These are phyloP conservation scores for Stenichneumon culpator DNA, from an alignment of 2,888 invertebrate species.

Conservation along the genomic window DNA sequence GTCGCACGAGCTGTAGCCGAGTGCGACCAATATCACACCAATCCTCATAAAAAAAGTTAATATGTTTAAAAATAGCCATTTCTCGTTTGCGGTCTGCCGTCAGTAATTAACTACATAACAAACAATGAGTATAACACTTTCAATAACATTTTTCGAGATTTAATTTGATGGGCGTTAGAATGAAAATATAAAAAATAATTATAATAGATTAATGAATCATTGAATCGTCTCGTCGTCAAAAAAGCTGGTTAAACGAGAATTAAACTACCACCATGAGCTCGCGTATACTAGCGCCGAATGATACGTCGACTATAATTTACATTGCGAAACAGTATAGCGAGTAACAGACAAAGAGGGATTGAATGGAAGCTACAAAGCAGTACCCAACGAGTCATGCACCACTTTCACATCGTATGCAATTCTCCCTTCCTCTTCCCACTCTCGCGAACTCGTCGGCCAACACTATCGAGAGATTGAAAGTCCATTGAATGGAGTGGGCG, in stretches of 20 bases:
- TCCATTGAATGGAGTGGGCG: constrained; percentile 77
- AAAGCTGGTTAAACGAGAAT: constrained; percentile 30
- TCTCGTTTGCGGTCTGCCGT: neutral
- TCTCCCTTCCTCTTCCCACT: constrained; percentile 16
- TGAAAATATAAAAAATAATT: neutral
- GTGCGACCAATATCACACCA: neutral
- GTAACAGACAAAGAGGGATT: constrained; percentile 26
- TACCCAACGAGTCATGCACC: constrained; percentile 27
- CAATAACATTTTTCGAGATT: neutral
- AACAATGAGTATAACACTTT: neutral
- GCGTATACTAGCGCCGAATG: constrained; percentile 17
- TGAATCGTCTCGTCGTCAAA: neutral
- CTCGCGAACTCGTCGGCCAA: constrained; percentile 43
- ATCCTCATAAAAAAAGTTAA: neutral
- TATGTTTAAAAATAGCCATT: neutral
- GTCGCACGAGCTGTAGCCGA: too few relatives aligned
- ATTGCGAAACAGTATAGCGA: constrained; percentile 33
- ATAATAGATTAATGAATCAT: neutral
- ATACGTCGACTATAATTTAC: constrained; percentile 34
- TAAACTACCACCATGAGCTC: constrained; percentile 20
- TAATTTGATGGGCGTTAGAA: neutral
- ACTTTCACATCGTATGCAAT: constrained; percentile 42
- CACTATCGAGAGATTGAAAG: constrained; percentile 76
- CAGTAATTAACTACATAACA: neutral
- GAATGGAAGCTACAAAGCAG: constrained; percentile 23